Base-by-base conservation (phyloP, 2,888 invertebrate species). In the Hemaris fuciformis region DNA sequence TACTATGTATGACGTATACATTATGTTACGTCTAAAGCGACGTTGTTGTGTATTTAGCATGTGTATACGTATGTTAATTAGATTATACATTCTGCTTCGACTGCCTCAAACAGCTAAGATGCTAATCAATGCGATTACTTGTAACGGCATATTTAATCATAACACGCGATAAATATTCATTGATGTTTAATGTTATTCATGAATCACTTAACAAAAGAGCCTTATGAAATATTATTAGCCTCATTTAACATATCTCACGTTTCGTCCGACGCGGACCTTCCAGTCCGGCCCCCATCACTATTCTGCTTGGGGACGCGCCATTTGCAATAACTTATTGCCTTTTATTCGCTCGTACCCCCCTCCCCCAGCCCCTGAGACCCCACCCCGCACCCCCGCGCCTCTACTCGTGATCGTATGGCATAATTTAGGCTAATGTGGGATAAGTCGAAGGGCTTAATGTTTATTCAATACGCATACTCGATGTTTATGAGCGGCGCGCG, bases 251-350 rank as follows among this genome's bases (percentile, higher is more conserved):
- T 38, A 38, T 38, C 38, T 38, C 38, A 38, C 38, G 38, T 38
- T 34, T 38, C 38, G 38, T 10, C n/a, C 38, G 38, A 38, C 38
- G n/a, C 20, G 7, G 13, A 41, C 48, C 15, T 4, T 46, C n/a
- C 34, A 7, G 58, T 60, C 23, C 60, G 48, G 38, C 34, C 60
- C 61, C 60, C 64, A 45, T 65, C 65, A 53, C 61, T 65, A 66
- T 63, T 48, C 65, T 62, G 60, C 48, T 61, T 57, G 22, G 71
- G 65, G 69, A 68, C 68, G 66, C 73, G 66, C 79, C 79, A 76
- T 81, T 81, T 79, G 78, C 76, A 69, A 78, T 82, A 81, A 82
- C 75, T 81, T 79, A 82, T 77, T 78, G 76, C 80, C 79, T 77
- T 79, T 80, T 77, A 78, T 77, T 73, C 75, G 64, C 63, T 64